Percentiles rank a stretch among this genome's conserved stretches.
Conservation (phyloP, 64 coral and sea anemone genomes). For the Montipora efflorescens region DNA sequence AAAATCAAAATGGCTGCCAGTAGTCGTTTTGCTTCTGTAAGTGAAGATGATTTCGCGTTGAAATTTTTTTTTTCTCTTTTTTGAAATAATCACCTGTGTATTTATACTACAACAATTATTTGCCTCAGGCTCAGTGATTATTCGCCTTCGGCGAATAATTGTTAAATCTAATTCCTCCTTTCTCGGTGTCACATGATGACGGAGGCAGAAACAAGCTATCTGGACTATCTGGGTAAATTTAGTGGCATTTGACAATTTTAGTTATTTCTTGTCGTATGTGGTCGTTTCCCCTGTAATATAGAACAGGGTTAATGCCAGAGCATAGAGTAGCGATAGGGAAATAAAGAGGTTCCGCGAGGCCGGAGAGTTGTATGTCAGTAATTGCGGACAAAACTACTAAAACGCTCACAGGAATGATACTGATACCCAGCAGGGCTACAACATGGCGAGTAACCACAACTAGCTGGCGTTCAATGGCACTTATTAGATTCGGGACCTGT, state of each 20-base stretch:
- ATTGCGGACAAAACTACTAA: background rate
- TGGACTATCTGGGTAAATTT: background rate
- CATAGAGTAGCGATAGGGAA: constrained; percentile 36
- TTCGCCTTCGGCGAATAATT: background rate
- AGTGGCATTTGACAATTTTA: constrained; percentile 12
- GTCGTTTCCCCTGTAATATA: constrained; percentile 35
- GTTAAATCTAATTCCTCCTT: background rate
- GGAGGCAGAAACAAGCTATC: background rate
- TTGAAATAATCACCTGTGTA: too few relatives aligned
- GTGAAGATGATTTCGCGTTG: too few relatives aligned
- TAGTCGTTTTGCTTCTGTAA: too few relatives aligned
- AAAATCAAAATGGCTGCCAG: too few relatives aligned
- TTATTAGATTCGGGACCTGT: background rate
- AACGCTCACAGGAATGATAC: background rate
- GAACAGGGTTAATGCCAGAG: constrained; percentile 20
- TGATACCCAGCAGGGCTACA: background rate
- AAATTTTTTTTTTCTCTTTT: too few relatives aligned
- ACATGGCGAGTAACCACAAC: constrained; percentile 10
- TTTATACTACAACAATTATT: too few relatives aligned
- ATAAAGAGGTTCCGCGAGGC: constrained; percentile 13
- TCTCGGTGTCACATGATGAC: background rate
- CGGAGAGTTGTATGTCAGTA: background rate
- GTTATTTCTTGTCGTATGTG: constrained; percentile 8
- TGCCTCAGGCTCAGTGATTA: too few relatives aligned
- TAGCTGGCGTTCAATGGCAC: background rate